Evolutionary conservation across 2,888 invertebrate genomes (phyloP), one percentile per base, ranked within the genome.

Genomic region (Siphonodentalium dalli): DNA sequence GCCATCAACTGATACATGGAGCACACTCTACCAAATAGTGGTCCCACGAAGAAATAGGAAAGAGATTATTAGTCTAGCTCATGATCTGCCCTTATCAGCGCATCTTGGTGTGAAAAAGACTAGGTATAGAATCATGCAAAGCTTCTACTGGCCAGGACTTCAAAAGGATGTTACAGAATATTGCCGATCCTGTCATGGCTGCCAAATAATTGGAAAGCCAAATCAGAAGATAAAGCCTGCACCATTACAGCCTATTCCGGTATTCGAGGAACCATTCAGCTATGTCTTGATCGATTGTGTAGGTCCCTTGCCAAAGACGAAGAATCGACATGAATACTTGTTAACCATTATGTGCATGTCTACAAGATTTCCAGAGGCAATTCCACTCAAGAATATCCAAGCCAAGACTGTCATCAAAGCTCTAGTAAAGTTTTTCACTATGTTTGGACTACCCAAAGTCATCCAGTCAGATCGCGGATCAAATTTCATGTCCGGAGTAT

Each of bases 381-480:
- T n/a, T n/a, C n/a, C n/a, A n/a, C n/a, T n/a, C n/a, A n/a, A n/a
- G n/a, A n/a, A n/a, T n/a, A n/a, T n/a, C n/a, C n/a, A n/a, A n/a
- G n/a, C n/a, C n/a, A n/a, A n/a, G n/a, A n/a, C n/a, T n/a, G n/a
- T n/a, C n/a, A n/a, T n/a, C n/a, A n/a, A n/a, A n/a, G n/a, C n/a
- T n/a, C n/a, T n/a, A n/a, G n/a, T n/a, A n/a, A n/a, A n/a, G n/a
- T n/a, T n/a, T n/a, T n/a, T n/a, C n/a, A n/a, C n/a, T n/a, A n/a
- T n/a, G n/a, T n/a, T n/a, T n/a, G n/a, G n/a, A n/a, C n/a, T n/a
- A n/a, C n/a, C n/a, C n/a, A n/a, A n/a, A n/a, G n/a, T n/a, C n/a
- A n/a, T n/a, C n/a, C 47, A 50, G 38, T 62, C 56, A 6, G 62
- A 59, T 42, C 57, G 53, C 43, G 43, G 51, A 13, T 61, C 64